phyloP scores from a whole-genome alignment of 2,888 invertebrate genomes.

The Drosophila antonietae region DNA sequence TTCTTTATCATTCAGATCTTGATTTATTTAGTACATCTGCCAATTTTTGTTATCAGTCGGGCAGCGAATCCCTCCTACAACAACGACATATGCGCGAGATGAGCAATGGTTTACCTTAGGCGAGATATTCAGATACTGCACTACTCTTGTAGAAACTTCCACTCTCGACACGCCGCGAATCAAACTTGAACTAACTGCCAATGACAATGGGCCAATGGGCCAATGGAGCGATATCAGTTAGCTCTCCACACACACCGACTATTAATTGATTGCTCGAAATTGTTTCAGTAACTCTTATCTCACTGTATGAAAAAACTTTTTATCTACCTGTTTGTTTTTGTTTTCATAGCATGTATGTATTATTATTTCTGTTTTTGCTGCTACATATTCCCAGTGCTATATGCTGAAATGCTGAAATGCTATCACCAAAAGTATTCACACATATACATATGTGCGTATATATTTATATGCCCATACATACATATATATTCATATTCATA shows the following conservation, averaged over 20 bases:
- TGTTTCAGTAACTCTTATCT: conserved; percentile 62
- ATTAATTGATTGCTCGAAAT: conserved; percentile 75
- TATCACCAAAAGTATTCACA: conserved; percentile 2
- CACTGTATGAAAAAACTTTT: conserved; percentile 48
- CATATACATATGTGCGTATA: not conserved
- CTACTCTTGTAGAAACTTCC: conserved; percentile 46
- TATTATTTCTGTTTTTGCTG: conserved; percentile 31
- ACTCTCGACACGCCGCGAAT: conserved; percentile 72
- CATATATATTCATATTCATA: not conserved
- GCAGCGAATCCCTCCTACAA: conserved; percentile 1
- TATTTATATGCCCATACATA: not conserved
- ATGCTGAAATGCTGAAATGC: not conserved
- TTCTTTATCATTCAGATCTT: conserved; percentile 53
- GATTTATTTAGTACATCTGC: conserved; percentile 50
- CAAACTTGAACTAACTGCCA: conserved; percentile 71
- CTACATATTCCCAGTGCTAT: not conserved
- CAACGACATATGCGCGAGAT: conserved; percentile 27
- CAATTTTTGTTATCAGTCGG: conserved; percentile 19
- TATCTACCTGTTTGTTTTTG: conserved; percentile 50
- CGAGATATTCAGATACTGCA: conserved; percentile 34
- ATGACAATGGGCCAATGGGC: conserved; percentile 45
- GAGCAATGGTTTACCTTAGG: conserved; percentile 56
- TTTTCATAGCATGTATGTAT: conserved; percentile 29
- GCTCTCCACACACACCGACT: conserved; percentile 21
- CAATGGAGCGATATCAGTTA: conserved; percentile 56